Evolutionary conservation across 2,888 invertebrate genomes (phyloP).

Genomic region (Scaptodrosophila latifasciaeformis): DNA sequence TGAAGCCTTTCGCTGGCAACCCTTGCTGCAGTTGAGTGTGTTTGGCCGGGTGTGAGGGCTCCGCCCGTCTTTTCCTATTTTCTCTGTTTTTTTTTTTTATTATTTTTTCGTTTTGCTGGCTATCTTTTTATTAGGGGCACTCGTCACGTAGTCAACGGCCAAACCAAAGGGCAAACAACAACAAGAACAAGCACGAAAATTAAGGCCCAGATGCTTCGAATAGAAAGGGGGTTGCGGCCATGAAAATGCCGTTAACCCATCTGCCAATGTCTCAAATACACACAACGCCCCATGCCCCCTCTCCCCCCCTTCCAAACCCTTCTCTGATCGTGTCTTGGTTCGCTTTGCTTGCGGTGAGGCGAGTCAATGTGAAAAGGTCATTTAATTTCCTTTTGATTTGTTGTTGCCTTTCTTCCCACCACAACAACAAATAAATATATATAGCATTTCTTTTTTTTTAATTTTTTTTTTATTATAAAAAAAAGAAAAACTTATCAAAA

Average conservation of each 20-base stretch:
- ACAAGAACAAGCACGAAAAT: not conserved
- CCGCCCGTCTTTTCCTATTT: not conserved
- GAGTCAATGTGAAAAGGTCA: constrained; percentile 62
- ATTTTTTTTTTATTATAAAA: too few relatives aligned
- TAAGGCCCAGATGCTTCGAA: too few relatives aligned
- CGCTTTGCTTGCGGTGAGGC: too few relatives aligned
- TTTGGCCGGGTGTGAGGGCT: constrained; percentile 1
- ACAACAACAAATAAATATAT: too few relatives aligned
- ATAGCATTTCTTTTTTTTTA: not conserved
- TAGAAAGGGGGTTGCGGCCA: not conserved
- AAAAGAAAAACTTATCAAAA: too few relatives aligned
- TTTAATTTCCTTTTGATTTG: constrained; percentile 67
- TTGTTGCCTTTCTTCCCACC: constrained; percentile 26
- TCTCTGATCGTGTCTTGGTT: constrained; percentile 14
- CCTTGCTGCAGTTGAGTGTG: constrained; percentile 11
- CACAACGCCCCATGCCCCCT: not conserved
- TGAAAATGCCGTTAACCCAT: constrained; percentile 17
- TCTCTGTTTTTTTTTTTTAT: too few relatives aligned
- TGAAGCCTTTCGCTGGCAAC: constrained; percentile 40
- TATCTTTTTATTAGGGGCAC: constrained; percentile 27
- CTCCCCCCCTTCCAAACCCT: constrained; percentile 22
- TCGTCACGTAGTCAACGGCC: constrained; percentile 33
- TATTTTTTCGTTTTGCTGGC: constrained; percentile 9
- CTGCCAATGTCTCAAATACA: too few relatives aligned
- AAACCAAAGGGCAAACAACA: constrained; percentile 33